phyloP scores from a whole-genome alignment of 2,113 vertebrate species.

The Perccottus glenii region DNA sequence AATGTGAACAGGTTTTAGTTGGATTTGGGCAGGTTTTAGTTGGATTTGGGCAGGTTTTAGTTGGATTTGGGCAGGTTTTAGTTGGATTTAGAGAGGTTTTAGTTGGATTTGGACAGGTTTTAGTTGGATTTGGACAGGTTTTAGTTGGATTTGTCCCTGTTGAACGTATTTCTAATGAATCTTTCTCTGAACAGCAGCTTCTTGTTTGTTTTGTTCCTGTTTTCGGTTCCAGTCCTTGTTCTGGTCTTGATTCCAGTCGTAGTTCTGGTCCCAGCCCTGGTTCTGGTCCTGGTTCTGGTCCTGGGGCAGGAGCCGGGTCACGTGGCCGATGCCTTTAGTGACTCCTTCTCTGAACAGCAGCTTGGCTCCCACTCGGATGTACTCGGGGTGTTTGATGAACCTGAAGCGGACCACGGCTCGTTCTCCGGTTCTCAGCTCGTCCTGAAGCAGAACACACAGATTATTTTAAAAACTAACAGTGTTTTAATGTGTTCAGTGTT shows the following conservation, averaged over 20 bases:
- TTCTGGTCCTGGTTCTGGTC: slow-evolving; percentile 64
- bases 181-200: slow-evolving; percentile 1
- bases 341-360: slow-evolving; percentile 96
- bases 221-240: slow-evolving; percentile 42
- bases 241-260: slow-evolving; percentile 49
- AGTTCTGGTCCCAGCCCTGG: slow-evolving; percentile 52
- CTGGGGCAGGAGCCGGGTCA: slow-evolving; percentile 86
- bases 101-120: too few species aligned
- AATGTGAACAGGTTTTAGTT: too few species aligned
- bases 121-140: neutral
- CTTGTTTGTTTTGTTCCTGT: slow-evolving; percentile 24
- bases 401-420: slow-evolving; percentile 91
- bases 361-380: slow-evolving; percentile 92
- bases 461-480: neutral
- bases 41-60: too few species aligned
- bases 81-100: too few species aligned
- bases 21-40: too few species aligned
- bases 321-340: slow-evolving; percentile 96
- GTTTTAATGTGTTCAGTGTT: too few species aligned
- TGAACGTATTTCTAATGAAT: too few species aligned
- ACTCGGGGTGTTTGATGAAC: slow-evolving; percentile 96
- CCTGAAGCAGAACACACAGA: slow-evolving; percentile 71
- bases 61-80: too few species aligned
- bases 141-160: neutral
- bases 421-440: slow-evolving; percentile 93